Evolutionary conservation across 2,797 vertebrate genomes (phyloP).

Genomic region (Octomys mimax): DNA sequence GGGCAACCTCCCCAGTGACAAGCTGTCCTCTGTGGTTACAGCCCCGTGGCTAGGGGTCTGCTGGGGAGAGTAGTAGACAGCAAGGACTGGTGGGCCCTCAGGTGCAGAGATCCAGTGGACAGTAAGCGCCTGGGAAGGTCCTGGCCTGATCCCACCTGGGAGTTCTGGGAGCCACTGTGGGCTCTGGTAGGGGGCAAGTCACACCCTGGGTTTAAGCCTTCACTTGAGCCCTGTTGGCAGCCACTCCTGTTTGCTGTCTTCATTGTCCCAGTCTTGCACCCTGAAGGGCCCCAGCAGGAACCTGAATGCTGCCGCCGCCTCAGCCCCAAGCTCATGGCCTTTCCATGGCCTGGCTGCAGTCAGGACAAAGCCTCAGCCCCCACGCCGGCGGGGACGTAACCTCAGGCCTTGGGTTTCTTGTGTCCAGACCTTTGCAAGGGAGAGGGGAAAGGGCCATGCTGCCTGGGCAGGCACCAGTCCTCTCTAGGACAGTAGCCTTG

Average conservation of each 20-base stretch:
- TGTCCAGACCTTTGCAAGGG: background rate
- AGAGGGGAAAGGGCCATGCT: background rate
- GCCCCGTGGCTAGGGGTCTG: background rate
- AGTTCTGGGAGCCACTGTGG: background rate
- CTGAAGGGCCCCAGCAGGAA: background rate
- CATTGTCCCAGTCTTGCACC: background rate
- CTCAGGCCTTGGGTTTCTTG: background rate
- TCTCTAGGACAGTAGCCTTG: background rate
- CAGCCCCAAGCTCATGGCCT: background rate
- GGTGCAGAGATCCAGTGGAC: no score
- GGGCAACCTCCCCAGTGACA: background rate
- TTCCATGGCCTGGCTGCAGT: background rate
- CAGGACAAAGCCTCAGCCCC: background rate
- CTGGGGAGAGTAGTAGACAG: background rate
- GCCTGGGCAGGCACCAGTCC: background rate
- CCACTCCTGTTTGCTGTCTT: background rate
- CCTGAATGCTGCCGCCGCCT: background rate
- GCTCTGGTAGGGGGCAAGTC: background rate
- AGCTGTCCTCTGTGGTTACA: background rate
- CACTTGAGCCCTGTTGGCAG: background rate
- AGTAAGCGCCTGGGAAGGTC: background rate
- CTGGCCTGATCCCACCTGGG: background rate
- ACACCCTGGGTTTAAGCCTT: background rate
- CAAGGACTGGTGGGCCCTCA: background rate
- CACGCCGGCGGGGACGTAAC: background rate